Evolutionary conservation across 2,797 vertebrate species (phyloP).

Genomic region (Anabacerthia variegaticeps): DNA sequence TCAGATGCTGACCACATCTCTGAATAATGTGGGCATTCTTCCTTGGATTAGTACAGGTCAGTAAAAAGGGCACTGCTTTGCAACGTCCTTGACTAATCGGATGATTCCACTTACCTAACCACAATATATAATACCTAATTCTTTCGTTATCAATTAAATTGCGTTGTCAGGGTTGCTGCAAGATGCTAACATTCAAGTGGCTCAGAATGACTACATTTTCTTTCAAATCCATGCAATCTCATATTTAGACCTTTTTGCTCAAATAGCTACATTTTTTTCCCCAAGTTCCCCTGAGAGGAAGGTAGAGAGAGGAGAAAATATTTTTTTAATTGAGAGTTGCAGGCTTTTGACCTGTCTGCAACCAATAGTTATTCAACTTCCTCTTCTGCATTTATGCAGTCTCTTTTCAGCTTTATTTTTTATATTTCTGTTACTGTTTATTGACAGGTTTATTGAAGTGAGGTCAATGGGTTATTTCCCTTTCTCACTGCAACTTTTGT

Average conservation of each 20-base stretch:
- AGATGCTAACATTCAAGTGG: background rate
- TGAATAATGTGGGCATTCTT: constrained; percentile 42
- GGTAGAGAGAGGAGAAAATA: background rate
- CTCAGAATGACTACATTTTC: background rate
- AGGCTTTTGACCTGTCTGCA: background rate
- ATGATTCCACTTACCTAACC: constrained; percentile 52
- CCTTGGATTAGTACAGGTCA: constrained; percentile 29
- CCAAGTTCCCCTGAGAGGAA: background rate
- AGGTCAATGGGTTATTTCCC: background rate
- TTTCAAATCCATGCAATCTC: background rate
- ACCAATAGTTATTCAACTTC: background rate
- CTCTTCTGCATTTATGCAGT: background rate
- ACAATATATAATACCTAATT: background rate
- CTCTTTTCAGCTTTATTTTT: background rate
- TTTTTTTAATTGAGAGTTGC: background rate
- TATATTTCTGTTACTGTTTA: background rate
- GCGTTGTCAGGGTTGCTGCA: background rate
- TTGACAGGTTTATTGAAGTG: background rate
- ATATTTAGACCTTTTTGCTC: background rate
- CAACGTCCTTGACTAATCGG: constrained; percentile 31
- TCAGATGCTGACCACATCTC: constrained; percentile 34
- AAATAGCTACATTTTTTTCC: background rate
- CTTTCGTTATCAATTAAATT: constrained; percentile 28
- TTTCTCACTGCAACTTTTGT: background rate
- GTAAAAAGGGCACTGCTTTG: constrained; percentile 7